Evolutionary conservation across 2,797 vertebrate genomes (phyloP).

Genomic region (Brotula barbata): DNA sequence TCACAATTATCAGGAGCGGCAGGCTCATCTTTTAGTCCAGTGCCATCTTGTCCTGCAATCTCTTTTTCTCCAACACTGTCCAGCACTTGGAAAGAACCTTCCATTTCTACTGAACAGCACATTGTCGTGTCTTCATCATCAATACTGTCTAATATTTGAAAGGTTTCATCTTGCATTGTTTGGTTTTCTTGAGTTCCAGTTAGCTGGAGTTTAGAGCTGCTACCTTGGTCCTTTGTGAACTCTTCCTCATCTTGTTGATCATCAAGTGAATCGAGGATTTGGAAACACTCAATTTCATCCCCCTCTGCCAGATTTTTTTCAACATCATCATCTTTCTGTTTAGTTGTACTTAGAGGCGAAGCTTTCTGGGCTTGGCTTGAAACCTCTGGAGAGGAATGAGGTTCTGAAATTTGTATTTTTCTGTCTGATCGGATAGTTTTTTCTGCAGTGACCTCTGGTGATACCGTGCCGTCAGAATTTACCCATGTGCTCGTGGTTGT

Average conservation of each 20-base stretch:
- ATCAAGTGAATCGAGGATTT: slow-evolving; percentile 30
- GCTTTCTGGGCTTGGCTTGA: slow-evolving; percentile 10
- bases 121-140: not conserved
- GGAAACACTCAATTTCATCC: not conserved
- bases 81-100: slow-evolving; percentile 10
- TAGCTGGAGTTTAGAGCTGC: not conserved
- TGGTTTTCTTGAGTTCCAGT: not conserved
- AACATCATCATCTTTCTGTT: not conserved
- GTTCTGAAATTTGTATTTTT: slow-evolving; percentile 30
- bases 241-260: slow-evolving; percentile 14
- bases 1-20: not conserved
- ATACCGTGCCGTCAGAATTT: slow-evolving; percentile 34
- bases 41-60: not conserved
- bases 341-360: not conserved
- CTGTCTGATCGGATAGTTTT: slow-evolving; percentile 37
- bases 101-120: not conserved
- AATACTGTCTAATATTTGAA: slow-evolving; percentile 25
- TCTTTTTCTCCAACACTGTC: slow-evolving; percentile 22
- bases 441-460: slow-evolving; percentile 34
- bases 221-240: not conserved
- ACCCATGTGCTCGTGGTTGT: slow-evolving; percentile 3
- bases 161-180: not conserved
- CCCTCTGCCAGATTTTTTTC: slow-evolving; percentile 3
- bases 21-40: not conserved
- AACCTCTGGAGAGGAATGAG: slow-evolving; percentile 19